phyloP scores from a whole-genome alignment of 92 coral and sea anemone genomes.

The Phymanthus crucifer region DNA sequence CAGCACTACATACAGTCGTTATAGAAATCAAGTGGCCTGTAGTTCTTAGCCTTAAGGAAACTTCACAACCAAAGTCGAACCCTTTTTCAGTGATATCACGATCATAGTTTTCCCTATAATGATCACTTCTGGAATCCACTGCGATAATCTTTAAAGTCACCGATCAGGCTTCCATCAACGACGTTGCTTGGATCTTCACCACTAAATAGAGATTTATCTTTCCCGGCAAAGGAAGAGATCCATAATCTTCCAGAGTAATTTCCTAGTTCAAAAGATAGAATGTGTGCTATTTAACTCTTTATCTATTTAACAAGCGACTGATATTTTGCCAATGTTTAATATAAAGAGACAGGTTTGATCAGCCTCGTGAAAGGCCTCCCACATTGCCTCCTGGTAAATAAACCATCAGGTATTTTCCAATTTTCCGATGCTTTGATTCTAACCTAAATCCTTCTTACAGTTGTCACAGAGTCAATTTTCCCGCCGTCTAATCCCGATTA shows the following conservation, averaged over 20 bases:
- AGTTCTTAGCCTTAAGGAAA: neutral
- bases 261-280: conserved; percentile 28
- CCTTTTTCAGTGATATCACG: neutral
- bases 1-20: conserved; percentile 14
- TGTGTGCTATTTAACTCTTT: conserved; percentile 27
- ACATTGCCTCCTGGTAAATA: conserved; percentile 14
- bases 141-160: neutral
- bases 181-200: conserved; percentile 18
- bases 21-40: conserved; percentile 25
- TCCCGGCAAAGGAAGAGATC: conserved; percentile 18
- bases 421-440: conserved; percentile 18
- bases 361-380: conserved; percentile 20
- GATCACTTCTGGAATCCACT: neutral
- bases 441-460: conserved; percentile 21
- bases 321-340: conserved; percentile 16
- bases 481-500: conserved; percentile 25
- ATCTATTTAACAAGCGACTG: conserved; percentile 41
- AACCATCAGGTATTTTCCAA: conserved; percentile 1
- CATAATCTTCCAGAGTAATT: conserved; percentile 9
- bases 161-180: conserved; percentile 19
- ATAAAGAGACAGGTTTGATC: conserved; percentile 6
- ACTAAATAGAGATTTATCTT: conserved; percentile 33
- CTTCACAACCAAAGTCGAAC: neutral
- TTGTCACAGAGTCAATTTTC: conserved; percentile 25
- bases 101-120: neutral